Conservation (phyloP, 1,140 invertebrate genomes). For the Calliphora vicina region DNA sequence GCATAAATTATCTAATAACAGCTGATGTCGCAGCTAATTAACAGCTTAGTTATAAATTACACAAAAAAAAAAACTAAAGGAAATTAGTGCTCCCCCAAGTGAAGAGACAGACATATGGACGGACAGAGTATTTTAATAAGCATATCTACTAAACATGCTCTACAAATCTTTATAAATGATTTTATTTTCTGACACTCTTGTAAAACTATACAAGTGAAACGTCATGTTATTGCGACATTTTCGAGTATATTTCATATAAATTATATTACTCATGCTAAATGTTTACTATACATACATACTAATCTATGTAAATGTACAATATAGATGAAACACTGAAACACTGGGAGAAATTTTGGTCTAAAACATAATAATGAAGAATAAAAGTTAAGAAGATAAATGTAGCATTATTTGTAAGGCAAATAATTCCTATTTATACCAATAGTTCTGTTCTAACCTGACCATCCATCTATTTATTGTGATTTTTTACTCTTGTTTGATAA, state of each 20-base stretch:
- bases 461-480: too few relatives aligned
- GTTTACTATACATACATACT: background rate
- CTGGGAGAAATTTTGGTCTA: too few relatives aligned
- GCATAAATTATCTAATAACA: slow-evolving; percentile 42
- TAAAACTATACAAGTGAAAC: background rate
- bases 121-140: background rate
- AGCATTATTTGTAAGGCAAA: too few relatives aligned
- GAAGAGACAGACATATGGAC: background rate
- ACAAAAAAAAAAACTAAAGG: slow-evolving; percentile 1
- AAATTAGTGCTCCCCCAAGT: background rate
- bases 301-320: too few relatives aligned
- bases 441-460: too few relatives aligned
- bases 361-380: too few relatives aligned
- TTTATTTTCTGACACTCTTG: background rate
- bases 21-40: slow-evolving; percentile 61
- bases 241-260: background rate
- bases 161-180: slow-evolving; percentile 15
- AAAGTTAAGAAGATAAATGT: too few relatives aligned
- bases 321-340: too few relatives aligned
- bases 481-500: too few relatives aligned
- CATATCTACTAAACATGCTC: background rate
- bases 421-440: too few relatives aligned
- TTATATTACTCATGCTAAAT: background rate
- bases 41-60: slow-evolving; percentile 63
- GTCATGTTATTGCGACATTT: slow-evolving; percentile 21